phyloP scores from a whole-genome alignment of 2,113 vertebrate species.

The Cheilinus undulatus region DNA sequence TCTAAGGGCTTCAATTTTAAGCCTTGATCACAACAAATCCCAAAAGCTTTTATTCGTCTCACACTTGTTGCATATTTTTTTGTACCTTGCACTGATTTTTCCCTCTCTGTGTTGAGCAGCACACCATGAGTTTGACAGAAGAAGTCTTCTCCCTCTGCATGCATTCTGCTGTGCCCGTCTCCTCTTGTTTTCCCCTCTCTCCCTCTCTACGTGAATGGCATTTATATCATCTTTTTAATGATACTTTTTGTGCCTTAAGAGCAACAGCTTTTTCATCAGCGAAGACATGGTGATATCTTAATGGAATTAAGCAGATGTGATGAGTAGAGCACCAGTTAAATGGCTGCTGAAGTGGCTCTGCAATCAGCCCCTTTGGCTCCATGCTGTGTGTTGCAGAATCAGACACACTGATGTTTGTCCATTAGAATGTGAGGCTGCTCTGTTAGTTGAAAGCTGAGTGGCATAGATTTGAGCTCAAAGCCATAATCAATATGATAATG shows the following conservation, averaged over 20 bases:
- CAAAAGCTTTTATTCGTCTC: slow-evolving; percentile 17
- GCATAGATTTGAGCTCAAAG: slow-evolving; percentile 32
- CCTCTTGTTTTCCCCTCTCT: slow-evolving; percentile 23
- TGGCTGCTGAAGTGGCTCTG: slow-evolving; percentile 46
- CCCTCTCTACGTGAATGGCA: slow-evolving; percentile 18
- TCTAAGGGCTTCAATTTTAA: neutral
- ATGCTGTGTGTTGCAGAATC: slow-evolving; percentile 50
- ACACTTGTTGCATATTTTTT: slow-evolving; percentile 25
- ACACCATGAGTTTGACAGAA: slow-evolving; percentile 45
- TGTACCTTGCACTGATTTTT: slow-evolving; percentile 12
- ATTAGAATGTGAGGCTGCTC: slow-evolving; percentile 39
- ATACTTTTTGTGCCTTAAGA: slow-evolving; percentile 38
- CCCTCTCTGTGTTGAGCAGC: slow-evolving; percentile 14
- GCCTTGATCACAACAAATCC: slow-evolving; percentile 15
- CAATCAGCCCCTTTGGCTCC: slow-evolving; percentile 54
- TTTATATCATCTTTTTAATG: slow-evolving; percentile 37
- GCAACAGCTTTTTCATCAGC: slow-evolving; percentile 33
- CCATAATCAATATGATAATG: slow-evolving; percentile 52
- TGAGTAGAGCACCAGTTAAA: slow-evolving; percentile 54
- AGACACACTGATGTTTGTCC: slow-evolving; percentile 30
- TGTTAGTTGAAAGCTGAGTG: slow-evolving; percentile 37
- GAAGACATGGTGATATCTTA: slow-evolving; percentile 41
- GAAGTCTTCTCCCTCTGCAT: slow-evolving; percentile 7
- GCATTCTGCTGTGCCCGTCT: slow-evolving; percentile 30
- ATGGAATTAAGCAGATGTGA: slow-evolving; percentile 66